phyloP scores from a whole-genome alignment of 2,888 invertebrate species.

The Sericinus montela region DNA sequence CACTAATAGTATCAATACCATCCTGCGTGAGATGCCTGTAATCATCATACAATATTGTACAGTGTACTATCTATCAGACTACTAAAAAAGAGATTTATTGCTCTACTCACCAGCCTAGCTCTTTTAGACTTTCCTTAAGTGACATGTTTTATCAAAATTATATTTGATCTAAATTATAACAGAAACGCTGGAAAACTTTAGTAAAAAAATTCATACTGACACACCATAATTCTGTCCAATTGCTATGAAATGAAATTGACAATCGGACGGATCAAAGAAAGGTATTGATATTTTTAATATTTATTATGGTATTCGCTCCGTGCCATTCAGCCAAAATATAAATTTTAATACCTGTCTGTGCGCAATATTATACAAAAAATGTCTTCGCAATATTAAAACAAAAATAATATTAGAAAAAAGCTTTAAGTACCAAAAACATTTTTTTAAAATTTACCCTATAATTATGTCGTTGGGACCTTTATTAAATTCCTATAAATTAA shows the following conservation, averaged over 20 bases:
- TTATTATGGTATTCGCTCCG: too few relatives aligned
- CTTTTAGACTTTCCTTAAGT: constrained; percentile 81
- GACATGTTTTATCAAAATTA: constrained; percentile 80
- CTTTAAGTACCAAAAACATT: too few relatives aligned
- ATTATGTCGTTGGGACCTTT: too few relatives aligned
- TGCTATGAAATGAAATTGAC: constrained; percentile 21
- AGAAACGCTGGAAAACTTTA: constrained; percentile 55
- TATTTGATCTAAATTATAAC: constrained; percentile 50
- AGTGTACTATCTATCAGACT: constrained; percentile 9
- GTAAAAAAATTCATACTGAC: constrained; percentile 45
- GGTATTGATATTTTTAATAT: too few relatives aligned
- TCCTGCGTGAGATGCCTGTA: constrained; percentile 86
- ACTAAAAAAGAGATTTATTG: constrained; percentile 12
- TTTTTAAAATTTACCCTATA: too few relatives aligned
- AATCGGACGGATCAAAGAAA: too few relatives aligned
- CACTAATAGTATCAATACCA: constrained; percentile 83
- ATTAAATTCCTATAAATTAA: too few relatives aligned
- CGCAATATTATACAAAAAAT: too few relatives aligned
- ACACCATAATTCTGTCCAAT: constrained; percentile 53
- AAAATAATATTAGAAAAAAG: too few relatives aligned
- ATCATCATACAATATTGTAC: constrained; percentile 38
- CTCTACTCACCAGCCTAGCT: constrained; percentile 82
- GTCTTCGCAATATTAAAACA: too few relatives aligned
- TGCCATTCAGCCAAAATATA: too few relatives aligned
- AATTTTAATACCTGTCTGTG: too few relatives aligned